Percentiles rank a stretch among this genome's conserved stretches.
Conservation (phyloP, 2,113 vertebrate species). For the Montifringilla adamsi region DNA sequence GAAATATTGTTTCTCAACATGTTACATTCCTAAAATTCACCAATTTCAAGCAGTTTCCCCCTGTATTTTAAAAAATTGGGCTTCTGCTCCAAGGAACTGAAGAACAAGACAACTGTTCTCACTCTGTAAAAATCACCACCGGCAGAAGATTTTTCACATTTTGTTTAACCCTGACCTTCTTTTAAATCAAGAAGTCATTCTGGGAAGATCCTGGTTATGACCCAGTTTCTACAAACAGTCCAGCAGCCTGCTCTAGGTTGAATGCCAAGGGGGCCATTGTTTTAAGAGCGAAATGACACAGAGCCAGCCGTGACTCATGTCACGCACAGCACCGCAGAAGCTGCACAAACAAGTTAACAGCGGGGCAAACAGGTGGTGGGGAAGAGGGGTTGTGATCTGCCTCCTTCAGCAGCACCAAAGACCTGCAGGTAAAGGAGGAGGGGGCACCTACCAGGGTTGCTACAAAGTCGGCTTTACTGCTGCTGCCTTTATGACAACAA, state of each 20-base stretch:
- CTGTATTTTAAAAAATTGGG: constrained; percentile 8
- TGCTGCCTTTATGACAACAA: constrained; percentile 75
- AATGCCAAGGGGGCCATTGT: constrained; percentile 26
- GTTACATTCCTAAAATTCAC: constrained; percentile 56
- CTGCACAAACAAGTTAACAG: background rate
- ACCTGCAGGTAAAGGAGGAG: constrained; percentile 26
- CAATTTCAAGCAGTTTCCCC: constrained; percentile 44
- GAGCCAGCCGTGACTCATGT: background rate
- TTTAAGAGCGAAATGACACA: constrained; percentile 10
- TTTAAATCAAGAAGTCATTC: background rate
- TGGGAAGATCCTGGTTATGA: constrained; percentile 6
- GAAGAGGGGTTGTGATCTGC: background rate
- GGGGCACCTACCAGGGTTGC: constrained; percentile 46
- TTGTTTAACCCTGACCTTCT: constrained; percentile 16
- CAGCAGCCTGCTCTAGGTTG: background rate
- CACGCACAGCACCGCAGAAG: background rate
- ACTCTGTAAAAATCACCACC: background rate
- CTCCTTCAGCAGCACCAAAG: constrained; percentile 8
- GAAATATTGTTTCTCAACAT: constrained; percentile 35
- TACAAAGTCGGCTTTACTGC: constrained; percentile 70
- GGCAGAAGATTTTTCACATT: constrained; percentile 18
- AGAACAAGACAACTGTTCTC: background rate
- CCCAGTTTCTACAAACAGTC: constrained; percentile 22
- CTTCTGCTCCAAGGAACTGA: background rate
- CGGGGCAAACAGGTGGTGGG: background rate